Base-by-base conservation (phyloP, 30 jellyfish, hydroid and myxozoan genomes). In the Aurelia sp. region DNA sequence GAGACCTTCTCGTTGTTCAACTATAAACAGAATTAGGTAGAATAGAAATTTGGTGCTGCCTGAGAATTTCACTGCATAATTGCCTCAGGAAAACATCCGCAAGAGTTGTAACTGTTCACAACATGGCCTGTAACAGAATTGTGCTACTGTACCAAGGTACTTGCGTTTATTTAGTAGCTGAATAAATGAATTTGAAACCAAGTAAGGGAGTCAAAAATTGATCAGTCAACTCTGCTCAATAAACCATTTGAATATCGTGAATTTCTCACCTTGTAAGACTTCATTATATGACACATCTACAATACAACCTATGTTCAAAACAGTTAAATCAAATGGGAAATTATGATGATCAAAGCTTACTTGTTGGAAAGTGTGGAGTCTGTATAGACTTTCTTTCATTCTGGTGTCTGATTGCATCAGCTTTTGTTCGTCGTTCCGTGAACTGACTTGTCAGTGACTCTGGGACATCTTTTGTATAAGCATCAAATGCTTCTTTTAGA, bases 361-460 rank as follows among this genome's bases (percentile, higher is more conserved):
- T 79, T 20, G 75, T n/a, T 64, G 75, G 75, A 64, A 20, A 64
- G 21, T 64, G 41, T 64, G 75, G 75, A 64, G 75, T 64, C 75
- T 64, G 75, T 20, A 64, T 64, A 64, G 51, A n/a, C 75, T 22
- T 71, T 22, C 81, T 50, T 71, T 71, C 82, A 33, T 21, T 40
- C 7, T 71, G 22, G 16, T 71, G 19, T 59, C 33, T 59, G 4
- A 59, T 59, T 18, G 69, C 69, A 59, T 59, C 69, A 50, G 19
- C 78, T 30, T 67, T 67, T 67, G 78, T 5, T 59, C 12, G 78
- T 22, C 51, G 16, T n/a, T 67, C 20, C 5, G 24, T 31, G 51
- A 67, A 67, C 35, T 30, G 78, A 16, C 55, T 35, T 17, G 24
- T 67, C 59, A 67, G 11, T 67, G 78, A 31, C 35, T 67, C 35